A percentile compares a stretch with the other conserved stretches of the same genome.
phyloP scores from a whole-genome alignment of 2,797 vertebrate genomes.

The Hypotaenidia okinawae region DNA sequence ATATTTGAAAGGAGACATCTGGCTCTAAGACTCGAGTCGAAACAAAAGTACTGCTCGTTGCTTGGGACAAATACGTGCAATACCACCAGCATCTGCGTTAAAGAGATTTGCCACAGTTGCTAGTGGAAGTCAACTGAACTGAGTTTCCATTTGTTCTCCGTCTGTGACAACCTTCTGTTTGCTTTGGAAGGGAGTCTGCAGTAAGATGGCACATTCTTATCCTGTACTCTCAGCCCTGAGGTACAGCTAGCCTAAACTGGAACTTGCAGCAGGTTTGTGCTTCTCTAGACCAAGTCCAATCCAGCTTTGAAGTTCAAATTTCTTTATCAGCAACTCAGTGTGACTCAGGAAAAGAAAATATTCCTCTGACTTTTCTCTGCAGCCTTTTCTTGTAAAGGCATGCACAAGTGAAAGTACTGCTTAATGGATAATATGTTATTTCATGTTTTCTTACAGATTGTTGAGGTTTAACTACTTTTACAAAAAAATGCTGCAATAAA shows the following conservation, averaged over 20 bases:
- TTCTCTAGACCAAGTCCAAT: not conserved
- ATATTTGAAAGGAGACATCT: constrained; percentile 9
- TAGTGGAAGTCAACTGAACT: not conserved
- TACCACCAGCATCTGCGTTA: not conserved
- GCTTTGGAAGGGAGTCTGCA: not conserved
- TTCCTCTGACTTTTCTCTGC: not conserved
- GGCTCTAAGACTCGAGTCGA: not conserved
- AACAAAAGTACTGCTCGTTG: not conserved
- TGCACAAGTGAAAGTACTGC: not conserved
- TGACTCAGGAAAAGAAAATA: not conserved
- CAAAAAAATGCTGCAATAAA: not conserved
- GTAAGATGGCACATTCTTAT: not conserved
- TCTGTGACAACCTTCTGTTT: not conserved
- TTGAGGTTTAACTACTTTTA: not conserved
- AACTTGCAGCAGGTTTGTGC: not conserved
- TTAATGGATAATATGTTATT: not conserved
- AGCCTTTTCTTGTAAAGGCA: not conserved
- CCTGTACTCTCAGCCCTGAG: not conserved
- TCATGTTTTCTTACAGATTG: not conserved
- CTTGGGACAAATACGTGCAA: not conserved
- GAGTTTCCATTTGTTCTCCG: not conserved
- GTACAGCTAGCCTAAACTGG: not conserved
- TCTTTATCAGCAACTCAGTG: not conserved
- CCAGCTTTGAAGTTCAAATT: not conserved
- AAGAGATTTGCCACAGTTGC: not conserved